Percentiles rank a stretch among this genome's conserved stretches.
phyloP scores from a whole-genome alignment of 2,888 invertebrate genomes.

The Agapostemon virescens region DNA sequence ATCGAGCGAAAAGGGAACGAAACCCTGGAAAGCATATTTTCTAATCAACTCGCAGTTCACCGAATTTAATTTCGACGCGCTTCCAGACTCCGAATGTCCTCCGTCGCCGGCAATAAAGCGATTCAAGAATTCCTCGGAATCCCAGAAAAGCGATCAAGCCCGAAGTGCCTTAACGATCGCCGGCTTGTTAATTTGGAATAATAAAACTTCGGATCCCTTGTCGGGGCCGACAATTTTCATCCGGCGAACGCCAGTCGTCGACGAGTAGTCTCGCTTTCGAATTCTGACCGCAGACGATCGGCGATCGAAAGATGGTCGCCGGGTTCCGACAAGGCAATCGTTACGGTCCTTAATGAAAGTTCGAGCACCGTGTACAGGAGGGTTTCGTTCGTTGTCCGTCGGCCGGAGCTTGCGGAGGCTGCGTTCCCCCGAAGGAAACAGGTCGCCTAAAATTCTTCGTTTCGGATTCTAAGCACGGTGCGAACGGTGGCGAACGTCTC shows the following conservation, averaged over 20 bases:
- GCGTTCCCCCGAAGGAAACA: conserved; percentile 4
- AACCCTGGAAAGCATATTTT: neutral
- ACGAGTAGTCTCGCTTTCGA: neutral
- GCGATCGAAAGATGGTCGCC: neutral
- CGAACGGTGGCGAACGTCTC: conserved; percentile 19
- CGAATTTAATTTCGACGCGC: neutral
- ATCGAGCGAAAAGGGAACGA: neutral
- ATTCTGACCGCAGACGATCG: conserved; percentile 3
- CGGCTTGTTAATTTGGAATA: neutral
- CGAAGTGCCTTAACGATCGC: neutral
- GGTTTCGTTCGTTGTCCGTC: neutral
- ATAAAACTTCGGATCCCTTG: neutral
- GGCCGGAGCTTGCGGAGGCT: neutral
- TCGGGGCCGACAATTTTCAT: neutral
- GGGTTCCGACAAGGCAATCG: conserved; percentile 14
- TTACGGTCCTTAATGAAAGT: conserved; percentile 12
- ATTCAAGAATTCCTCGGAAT: neutral
- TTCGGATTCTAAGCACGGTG: conserved; percentile 20
- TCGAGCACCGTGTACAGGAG: neutral
- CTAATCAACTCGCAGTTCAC: neutral
- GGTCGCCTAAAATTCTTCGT: conserved; percentile 36
- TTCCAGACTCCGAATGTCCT: neutral
- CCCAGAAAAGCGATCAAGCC: neutral
- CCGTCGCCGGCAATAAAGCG: neutral
- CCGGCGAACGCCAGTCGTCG: no score